Evolutionary conservation across 2,797 vertebrate species (phyloP), one percentile per base, ranked within the genome.

Genomic region (Streptopelia turtur): DNA sequence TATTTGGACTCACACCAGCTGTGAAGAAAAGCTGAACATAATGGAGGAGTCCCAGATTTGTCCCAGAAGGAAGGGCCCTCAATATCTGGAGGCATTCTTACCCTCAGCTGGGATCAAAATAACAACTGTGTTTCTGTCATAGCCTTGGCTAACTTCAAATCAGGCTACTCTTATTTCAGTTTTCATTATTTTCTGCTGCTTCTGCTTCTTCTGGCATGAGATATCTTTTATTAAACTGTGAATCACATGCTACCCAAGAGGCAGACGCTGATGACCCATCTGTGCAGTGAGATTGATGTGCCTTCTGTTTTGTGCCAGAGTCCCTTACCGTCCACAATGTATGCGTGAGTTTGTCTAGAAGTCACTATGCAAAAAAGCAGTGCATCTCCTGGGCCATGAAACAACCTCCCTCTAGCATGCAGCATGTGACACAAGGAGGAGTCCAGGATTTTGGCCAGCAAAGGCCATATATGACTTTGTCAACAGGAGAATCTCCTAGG

Each of bases 131-230:
- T 47, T 80, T 83, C 61, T 81, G 6, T 71, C 49, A 78, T 15
- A 70, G 45, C 64, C 71, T 39, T n/a, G 55, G 31, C 41, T 81
- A 21, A 50, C 49, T 86, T 61, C 88, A 75, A 17, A n/a, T 37
- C 69, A 83, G 1, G 0, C 43, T 75, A 33, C 1, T 0, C 39
- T 52, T 37, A 35, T 57, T 65, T 66, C 0, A 0, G 45, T 55
- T 86, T 70, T 83, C 39, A 17, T 81, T 63, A 47, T 81, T 79
- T 92, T 78, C 69, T 52, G 31, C 31, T 37, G 4, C 37, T 89
- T 86, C 45, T 0, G 4, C 18, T 76, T 94, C 61, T 90, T 95
- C 65, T 65, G 59, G 49, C 31, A 37, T 47, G 33, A 47, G 30
- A 14, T 57, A 31, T 21, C 39, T 81, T 63, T 64, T 86, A 56